Evolutionary conservation across 2,113 vertebrate species (phyloP).

Genomic region (Leptosomus discolor): DNA sequence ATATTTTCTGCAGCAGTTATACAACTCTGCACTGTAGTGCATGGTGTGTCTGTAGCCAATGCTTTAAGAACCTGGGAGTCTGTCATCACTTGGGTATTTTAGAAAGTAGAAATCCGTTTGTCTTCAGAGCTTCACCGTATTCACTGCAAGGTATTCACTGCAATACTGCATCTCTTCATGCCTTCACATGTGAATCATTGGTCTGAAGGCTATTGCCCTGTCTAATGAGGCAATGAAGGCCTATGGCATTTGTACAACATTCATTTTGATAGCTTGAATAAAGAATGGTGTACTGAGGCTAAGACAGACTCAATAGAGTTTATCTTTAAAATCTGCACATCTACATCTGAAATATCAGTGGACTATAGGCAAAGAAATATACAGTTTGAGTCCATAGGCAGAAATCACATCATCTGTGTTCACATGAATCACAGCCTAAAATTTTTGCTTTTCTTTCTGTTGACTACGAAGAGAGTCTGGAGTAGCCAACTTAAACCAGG

Average conservation of each 20-base stretch:
- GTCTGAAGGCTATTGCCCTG: background rate
- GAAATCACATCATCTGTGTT: background rate
- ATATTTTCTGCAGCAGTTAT: background rate
- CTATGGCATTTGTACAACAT: background rate
- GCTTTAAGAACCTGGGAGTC: background rate
- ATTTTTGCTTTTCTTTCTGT: background rate
- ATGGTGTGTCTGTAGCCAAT: background rate
- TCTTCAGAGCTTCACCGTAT: background rate
- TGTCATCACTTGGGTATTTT: background rate
- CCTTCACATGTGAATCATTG: background rate
- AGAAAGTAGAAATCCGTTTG: background rate
- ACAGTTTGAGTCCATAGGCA: background rate
- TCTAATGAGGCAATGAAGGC: background rate
- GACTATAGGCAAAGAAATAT: background rate
- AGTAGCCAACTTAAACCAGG: background rate
- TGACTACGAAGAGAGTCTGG: background rate
- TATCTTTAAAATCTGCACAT: background rate
- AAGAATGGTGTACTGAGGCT: background rate
- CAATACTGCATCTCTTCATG: background rate
- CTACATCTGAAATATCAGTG: background rate
- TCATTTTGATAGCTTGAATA: background rate
- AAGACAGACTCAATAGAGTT: background rate
- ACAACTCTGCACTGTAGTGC: background rate
- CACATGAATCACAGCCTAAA: background rate
- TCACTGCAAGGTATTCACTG: background rate